Conservation (phyloP, 2,888 invertebrate species). For the Aspidiotus destructor region DNA sequence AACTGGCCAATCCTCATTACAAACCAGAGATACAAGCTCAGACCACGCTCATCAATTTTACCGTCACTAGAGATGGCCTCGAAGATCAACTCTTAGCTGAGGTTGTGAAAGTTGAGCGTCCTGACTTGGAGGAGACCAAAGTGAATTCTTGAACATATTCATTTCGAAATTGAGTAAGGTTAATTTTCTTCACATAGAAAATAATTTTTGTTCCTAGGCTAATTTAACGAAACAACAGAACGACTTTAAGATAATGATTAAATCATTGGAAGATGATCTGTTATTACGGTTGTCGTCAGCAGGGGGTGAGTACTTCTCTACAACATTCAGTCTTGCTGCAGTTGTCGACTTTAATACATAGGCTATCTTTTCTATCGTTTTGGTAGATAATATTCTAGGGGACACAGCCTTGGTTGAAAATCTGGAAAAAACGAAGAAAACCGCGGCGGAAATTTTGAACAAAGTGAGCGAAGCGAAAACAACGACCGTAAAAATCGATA, state of each 20-base stretch:
- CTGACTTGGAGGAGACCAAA: constrained; percentile 88
- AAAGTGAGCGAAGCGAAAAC: constrained; percentile 88
- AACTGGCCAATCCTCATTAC: constrained; percentile 93
- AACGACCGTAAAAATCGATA: constrained; percentile 85
- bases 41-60: constrained; percentile 92
- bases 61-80: constrained; percentile 88
- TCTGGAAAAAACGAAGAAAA: constrained; percentile 88
- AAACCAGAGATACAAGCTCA: constrained; percentile 99
- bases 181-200: neutral
- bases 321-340: neutral
- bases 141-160: constrained; percentile 39
- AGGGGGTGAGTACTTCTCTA: constrained; percentile 43
- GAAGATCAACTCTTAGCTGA: constrained; percentile 93
- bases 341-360: neutral
- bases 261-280: constrained; percentile 84
- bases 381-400: constrained; percentile 71
- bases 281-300: constrained; percentile 58
- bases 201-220: constrained; percentile 47
- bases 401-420: constrained; percentile 93
- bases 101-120: constrained; percentile 92
- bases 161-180: too few relatives aligned
- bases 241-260: constrained; percentile 90
- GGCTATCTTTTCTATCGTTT: neutral
- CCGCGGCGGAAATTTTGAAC: constrained; percentile 88
- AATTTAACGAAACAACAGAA: constrained; percentile 93